Base-by-base conservation (phyloP, 2,113 vertebrate species). In the Pelecanoides urinatrix region DNA sequence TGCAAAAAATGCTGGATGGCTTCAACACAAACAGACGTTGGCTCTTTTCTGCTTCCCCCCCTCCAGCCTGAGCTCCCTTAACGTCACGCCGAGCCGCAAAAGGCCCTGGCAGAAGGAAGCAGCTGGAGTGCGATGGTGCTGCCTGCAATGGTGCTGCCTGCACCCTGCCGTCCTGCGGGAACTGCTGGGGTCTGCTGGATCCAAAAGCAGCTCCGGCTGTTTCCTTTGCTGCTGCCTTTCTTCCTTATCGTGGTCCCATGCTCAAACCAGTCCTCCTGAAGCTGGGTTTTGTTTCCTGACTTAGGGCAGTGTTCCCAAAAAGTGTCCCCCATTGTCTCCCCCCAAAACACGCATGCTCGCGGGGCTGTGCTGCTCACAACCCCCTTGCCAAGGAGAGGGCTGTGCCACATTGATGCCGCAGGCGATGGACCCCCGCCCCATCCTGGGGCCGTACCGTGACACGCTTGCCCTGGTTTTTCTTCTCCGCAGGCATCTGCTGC, bases 1-100 rank as follows among this genome's bases (percentile, higher is more conserved):
- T 95, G 95, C 95, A 93, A 91, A 97, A 97, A 95, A 94, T 76
- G 71, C 93, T 82, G 85, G 90, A 70, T 72, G 56, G 61, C 88
- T 92, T 88, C 91, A 81, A 52, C 72, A 89, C 82, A 95, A 93
- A 86, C 88, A 92, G 90, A 94, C 70, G 21, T 68, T 45, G 82
- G 92, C 85, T 62, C 63, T 82, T 89, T 80, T 89, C 72, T 74
- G 55, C 13, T 58, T 55, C 15, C 55, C 87, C 18, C 23, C 36
- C 88, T 85, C 70, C 85, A 62, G 74, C 56, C 65, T 26, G 55
- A 70, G 83, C 79, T 84, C 78, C 65, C n/a, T 49, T 53, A 66
- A 40, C 11, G 4, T 71, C 76, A 58, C 8, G 3, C 27, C 1
- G 21, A 81, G 87, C 86, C 4, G 3, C 79, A 42, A 74, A 84